These are phyloP conservation scores for Alcedo atthis DNA, from an alignment of 2,797 vertebrate species.

Conservation along the genomic window DNA sequence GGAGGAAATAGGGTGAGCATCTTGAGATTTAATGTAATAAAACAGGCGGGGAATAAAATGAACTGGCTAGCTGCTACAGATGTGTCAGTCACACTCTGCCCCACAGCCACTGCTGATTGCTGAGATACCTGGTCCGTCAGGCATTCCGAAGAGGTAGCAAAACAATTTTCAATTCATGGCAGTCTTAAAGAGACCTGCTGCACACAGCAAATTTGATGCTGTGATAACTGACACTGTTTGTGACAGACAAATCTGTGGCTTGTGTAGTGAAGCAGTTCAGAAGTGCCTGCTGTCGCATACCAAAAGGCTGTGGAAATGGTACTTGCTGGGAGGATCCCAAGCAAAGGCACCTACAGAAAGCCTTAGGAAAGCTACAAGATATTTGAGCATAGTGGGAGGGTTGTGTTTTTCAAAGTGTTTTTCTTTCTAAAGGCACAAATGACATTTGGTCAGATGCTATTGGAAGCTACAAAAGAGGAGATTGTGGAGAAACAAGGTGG, in stretches of 20 bases:
- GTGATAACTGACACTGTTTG: constrained; percentile 65
- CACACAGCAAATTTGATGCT: constrained; percentile 65
- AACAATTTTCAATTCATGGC: constrained; percentile 60
- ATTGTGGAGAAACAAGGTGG: neutral
- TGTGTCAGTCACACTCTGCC: constrained; percentile 48
- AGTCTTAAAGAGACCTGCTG: constrained; percentile 59
- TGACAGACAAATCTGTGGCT: constrained; percentile 66
- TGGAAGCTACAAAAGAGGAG: neutral
- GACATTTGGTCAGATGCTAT: neutral
- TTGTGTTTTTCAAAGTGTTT: neutral
- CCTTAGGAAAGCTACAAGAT: neutral
- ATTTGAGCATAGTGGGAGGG: neutral
- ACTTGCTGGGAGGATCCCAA: constrained; percentile 8
- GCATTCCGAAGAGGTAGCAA: constrained; percentile 43
- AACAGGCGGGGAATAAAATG: constrained; percentile 41
- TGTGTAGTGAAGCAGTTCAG: constrained; percentile 59
- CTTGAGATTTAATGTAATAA: neutral
- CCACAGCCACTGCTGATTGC: constrained; percentile 57
- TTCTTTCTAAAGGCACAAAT: neutral
- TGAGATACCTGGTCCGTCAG: constrained; percentile 30
- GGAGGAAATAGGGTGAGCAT: constrained; percentile 1
- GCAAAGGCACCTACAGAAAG: neutral
- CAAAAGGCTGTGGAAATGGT: constrained; percentile 45
- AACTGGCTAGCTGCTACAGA: constrained; percentile 37
- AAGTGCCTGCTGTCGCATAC: constrained; percentile 59